phyloP scores from a whole-genome alignment of 2,113 vertebrate genomes.

The Peromyscus californicus region DNA sequence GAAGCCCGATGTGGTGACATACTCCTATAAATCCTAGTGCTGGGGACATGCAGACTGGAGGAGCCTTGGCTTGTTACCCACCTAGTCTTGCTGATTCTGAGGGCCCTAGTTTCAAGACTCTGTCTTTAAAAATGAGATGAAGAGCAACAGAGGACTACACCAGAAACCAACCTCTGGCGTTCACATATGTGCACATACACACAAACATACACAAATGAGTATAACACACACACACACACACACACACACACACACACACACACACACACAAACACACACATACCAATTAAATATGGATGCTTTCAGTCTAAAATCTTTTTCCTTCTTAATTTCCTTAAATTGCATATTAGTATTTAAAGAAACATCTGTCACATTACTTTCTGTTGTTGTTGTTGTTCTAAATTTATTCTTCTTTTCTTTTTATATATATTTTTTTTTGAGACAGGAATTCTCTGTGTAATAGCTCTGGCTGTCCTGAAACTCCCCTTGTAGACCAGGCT shows the following conservation, averaged over 20 bases:
- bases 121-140: neutral
- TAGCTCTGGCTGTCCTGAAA: neutral
- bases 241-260: too few relatives aligned
- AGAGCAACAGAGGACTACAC: neutral
- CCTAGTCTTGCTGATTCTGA: neutral
- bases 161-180: neutral
- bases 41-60: neutral
- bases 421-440: neutral
- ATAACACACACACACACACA: neutral
- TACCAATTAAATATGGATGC: neutral
- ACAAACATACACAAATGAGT: neutral
- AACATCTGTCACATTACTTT: conserved; percentile 11
- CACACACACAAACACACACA: too few relatives aligned
- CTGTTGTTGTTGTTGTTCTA: neutral
- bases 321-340: neutral
- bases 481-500: neutral
- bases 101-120: neutral
- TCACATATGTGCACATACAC: neutral
- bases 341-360: neutral
- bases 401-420: neutral
- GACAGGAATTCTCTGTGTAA: neutral
- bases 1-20: neutral
- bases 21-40: neutral
- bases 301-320: neutral
- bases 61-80: neutral